Conservation (phyloP, 1,140 invertebrate species). For the Brachionus asplanchnoidis region DNA sequence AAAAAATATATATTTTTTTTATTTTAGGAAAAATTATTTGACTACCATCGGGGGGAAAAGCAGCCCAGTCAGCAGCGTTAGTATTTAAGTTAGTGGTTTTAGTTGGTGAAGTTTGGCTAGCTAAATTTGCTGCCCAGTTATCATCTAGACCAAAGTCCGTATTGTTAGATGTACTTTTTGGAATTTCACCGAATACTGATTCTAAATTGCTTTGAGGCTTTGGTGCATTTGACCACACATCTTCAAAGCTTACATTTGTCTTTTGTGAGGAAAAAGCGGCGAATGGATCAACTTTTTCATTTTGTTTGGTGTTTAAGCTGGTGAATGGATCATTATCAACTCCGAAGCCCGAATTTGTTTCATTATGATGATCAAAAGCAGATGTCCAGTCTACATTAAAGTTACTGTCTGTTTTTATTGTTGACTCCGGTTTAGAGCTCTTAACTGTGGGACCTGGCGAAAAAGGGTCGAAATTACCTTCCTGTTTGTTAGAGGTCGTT, state of each 20-base stretch:
- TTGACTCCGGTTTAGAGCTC: not conserved
- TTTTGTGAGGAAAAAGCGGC: not conserved
- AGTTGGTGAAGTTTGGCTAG: not conserved
- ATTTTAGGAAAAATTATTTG: not conserved
- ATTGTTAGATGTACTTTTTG: not conserved
- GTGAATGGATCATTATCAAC: slow-evolving; percentile 3
- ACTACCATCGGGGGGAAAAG: not conserved
- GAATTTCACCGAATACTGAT: not conserved
- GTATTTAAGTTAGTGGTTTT: not conserved
- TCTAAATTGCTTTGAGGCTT: not conserved
- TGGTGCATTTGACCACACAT: not conserved
- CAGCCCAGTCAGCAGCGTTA: slow-evolving; percentile 23
- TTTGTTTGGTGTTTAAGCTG: not conserved
- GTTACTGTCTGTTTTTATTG: not conserved
- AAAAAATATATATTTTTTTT: not conserved
- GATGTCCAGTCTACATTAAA: slow-evolving; percentile 32
- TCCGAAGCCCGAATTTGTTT: not conserved
- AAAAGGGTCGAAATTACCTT: not conserved
- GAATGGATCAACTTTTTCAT: not conserved
- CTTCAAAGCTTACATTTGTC: not conserved
- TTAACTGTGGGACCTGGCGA: slow-evolving; percentile 7
- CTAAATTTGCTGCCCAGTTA: not conserved
- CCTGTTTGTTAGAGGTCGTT: not conserved
- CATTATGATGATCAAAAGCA: slow-evolving; percentile 9
- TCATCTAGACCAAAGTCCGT: slow-evolving; percentile 10